A percentile compares a stretch with the other conserved stretches of the same genome.
phyloP scores from a whole-genome alignment of 2,797 vertebrate species.

The Coregonus suidteri region DNA sequence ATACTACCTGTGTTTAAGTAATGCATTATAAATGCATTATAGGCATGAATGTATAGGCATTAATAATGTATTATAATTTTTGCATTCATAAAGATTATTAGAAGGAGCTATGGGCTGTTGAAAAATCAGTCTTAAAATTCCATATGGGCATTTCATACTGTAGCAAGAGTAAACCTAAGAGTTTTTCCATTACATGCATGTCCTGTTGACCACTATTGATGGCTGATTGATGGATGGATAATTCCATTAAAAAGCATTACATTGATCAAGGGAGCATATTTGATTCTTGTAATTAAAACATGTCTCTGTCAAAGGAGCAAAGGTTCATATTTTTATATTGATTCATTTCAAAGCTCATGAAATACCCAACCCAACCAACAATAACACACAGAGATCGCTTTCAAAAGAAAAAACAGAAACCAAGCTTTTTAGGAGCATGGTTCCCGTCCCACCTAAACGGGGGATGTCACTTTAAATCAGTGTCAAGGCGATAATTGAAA shows the following conservation, averaged over 20 bases:
- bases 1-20: neutral
- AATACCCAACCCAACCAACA: conserved; percentile 3
- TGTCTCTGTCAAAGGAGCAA: conserved; percentile 2
- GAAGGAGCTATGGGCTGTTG: neutral
- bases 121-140: neutral
- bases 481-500: conserved; percentile 46
- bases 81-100: neutral
- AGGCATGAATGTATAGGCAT: neutral
- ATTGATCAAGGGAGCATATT: conserved; percentile 20
- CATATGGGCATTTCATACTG: too few relatives aligned
- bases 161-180: too few relatives aligned
- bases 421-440: conserved; percentile 3
- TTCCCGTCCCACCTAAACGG: conserved; percentile 15
- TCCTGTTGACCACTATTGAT: neutral
- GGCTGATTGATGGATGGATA: conserved; percentile 5
- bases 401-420: neutral
- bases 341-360: conserved; percentile 4
- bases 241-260: conserved; percentile 17
- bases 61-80: neutral
- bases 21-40: neutral
- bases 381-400: neutral
- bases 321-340: conserved; percentile 9
- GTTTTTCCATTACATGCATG: neutral
- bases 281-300: conserved; percentile 20
- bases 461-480: conserved; percentile 52